phyloP scores from a whole-genome alignment of 2,113 vertebrate species.

The Malurus cyaneus region DNA sequence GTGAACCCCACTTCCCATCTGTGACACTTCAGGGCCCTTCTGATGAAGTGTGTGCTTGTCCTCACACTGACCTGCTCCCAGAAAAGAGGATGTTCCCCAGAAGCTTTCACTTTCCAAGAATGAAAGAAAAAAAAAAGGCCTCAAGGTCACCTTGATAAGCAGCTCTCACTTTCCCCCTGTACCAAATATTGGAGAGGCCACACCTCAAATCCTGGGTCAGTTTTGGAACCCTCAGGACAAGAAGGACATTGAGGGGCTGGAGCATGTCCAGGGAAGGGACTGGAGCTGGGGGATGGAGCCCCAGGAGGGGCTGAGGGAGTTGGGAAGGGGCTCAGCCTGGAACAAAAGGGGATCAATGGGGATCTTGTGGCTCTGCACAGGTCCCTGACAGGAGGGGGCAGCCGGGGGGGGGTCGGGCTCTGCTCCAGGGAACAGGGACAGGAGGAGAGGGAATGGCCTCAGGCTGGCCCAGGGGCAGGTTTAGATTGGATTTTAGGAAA shows the following conservation, averaged over 20 bases:
- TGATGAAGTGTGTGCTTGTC: rapidly evolving
- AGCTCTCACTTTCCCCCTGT: background rate
- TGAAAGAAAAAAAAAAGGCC: background rate
- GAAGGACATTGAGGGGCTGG: background rate
- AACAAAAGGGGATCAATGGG: background rate
- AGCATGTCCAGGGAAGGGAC: background rate
- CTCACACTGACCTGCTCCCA: rapidly evolving
- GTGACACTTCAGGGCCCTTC: rapidly evolving
- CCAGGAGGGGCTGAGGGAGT: background rate
- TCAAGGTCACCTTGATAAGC: background rate
- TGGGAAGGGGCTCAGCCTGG: background rate
- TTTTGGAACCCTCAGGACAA: background rate
- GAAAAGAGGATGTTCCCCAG: background rate
- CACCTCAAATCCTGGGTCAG: background rate
- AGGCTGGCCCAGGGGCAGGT: background rate
- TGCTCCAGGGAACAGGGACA: background rate
- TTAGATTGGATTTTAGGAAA: rapidly evolving
- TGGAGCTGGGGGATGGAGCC: background rate
- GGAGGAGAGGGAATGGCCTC: background rate
- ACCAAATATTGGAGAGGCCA: background rate
- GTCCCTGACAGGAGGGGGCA: background rate
- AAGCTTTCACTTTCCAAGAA: background rate
- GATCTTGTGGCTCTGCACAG: background rate
- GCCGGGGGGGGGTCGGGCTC: background rate
- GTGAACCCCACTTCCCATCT: background rate